phyloP scores from a whole-genome alignment of 2,888 invertebrate species.

The Agonopterix subpropinquella region DNA sequence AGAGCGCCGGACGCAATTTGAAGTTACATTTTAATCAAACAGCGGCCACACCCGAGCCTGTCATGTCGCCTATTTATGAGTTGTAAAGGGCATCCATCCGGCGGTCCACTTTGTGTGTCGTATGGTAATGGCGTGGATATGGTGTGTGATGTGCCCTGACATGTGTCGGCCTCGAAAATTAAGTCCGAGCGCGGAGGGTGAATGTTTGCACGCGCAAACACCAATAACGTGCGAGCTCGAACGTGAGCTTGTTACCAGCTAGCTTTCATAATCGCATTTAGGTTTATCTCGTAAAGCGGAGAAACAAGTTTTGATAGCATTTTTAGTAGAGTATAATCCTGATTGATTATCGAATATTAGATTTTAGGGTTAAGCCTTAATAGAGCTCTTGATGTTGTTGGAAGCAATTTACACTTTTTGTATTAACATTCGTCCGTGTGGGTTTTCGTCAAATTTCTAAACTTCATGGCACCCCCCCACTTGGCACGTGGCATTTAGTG shows the following conservation, averaged over 20 bases:
- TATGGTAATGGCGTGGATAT: conserved; percentile 64
- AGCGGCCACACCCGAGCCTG: conserved; percentile 53
- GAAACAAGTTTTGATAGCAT: too few relatives aligned
- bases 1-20: conserved; percentile 39
- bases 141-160: conserved; percentile 58
- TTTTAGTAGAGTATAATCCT: too few relatives aligned
- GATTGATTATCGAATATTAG: too few relatives aligned
- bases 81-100: conserved; percentile 55
- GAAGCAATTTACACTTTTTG: too few relatives aligned
- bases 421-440: too few relatives aligned
- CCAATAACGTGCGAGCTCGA: conserved; percentile 20
- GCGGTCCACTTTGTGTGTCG: conserved; percentile 49
- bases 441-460: too few relatives aligned
- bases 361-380: too few relatives aligned
- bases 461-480: too few relatives aligned
- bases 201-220: conserved; percentile 24
- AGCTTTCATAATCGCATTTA: background rate
- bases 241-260: conserved; percentile 1
- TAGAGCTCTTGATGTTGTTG: too few relatives aligned
- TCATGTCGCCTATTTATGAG: conserved; percentile 60
- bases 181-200: conserved; percentile 45
- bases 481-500: too few relatives aligned
- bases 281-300: too few relatives aligned
- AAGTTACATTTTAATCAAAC: conserved; percentile 68
- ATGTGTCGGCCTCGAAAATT: conserved; percentile 63